Conservation (phyloP, 1,140 invertebrate species). For the Cotesia glomerata region DNA sequence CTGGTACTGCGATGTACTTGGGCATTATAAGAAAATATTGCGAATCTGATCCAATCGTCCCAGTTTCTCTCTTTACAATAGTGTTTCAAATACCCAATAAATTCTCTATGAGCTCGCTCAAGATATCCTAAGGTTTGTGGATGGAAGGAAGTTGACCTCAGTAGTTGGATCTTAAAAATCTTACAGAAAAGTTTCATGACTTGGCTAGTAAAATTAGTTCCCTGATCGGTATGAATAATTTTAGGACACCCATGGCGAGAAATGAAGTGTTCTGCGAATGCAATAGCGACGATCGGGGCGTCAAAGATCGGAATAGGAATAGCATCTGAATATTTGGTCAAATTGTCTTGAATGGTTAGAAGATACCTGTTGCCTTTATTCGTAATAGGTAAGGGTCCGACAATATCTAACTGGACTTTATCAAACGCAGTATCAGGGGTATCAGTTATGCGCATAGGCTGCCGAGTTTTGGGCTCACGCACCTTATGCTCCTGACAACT, state of each 20-base stretch:
- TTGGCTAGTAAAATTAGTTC: conserved; percentile 10
- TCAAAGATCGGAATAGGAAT: conserved; percentile 37
- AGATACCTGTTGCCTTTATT: conserved; percentile 42
- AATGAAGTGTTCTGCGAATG: conserved; percentile 42
- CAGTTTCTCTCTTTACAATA: conserved; percentile 40
- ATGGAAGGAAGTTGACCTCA: conserved; percentile 36
- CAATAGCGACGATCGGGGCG: conserved; percentile 35
- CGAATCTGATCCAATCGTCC: conserved; percentile 26
- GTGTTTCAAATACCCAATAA: conserved; percentile 37
- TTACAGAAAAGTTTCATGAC: conserved; percentile 40
- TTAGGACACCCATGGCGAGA: conserved; percentile 42
- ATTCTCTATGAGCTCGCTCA: conserved; percentile 37
- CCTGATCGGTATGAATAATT: conserved; percentile 47
- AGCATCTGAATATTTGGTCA: conserved; percentile 46
- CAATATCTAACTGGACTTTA: neutral
- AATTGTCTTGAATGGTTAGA: conserved; percentile 45
- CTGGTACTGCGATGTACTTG: neutral
- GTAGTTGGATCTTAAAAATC: conserved; percentile 41
- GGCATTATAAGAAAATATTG: neutral
- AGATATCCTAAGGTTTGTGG: conserved; percentile 40
- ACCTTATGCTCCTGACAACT: neutral
- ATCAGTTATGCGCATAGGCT: neutral
- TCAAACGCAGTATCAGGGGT: neutral
- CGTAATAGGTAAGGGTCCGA: neutral
- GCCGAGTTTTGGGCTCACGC: neutral